phyloP scores from a whole-genome alignment of 1,140 invertebrate genomes.

The Pollicipes pollicipes region DNA sequence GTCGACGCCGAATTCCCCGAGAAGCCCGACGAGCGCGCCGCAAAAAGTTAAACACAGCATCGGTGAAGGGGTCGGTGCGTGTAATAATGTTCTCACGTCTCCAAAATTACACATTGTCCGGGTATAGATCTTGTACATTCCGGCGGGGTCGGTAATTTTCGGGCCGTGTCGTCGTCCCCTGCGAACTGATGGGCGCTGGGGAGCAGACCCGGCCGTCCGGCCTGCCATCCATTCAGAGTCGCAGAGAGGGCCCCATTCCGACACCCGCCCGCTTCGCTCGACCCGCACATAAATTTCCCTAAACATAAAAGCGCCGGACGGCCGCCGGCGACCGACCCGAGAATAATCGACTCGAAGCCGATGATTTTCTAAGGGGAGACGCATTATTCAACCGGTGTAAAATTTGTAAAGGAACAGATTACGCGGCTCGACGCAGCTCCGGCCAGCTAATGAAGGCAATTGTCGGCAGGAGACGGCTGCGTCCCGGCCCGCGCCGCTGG shows the following conservation, averaged over 20 bases:
- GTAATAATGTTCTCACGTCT: slow-evolving; percentile 2
- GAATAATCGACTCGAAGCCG: background rate
- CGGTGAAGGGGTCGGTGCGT: background rate
- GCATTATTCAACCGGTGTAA: background rate
- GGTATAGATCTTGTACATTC: background rate
- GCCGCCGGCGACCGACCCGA: background rate
- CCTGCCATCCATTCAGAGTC: background rate
- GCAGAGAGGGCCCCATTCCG: background rate
- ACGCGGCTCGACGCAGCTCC: background rate
- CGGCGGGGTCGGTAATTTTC: background rate
- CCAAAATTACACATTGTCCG: background rate
- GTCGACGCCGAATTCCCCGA: no score
- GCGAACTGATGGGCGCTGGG: background rate
- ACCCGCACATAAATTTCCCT: background rate
- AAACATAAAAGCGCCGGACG: background rate
- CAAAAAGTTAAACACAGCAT: background rate
- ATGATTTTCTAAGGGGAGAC: background rate
- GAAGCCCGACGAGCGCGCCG: no score
- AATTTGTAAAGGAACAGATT: slow-evolving; percentile 1
- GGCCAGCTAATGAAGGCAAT: background rate
- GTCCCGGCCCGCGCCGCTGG: no score
- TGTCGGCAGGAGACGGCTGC: background rate
- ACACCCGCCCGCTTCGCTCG: no score
- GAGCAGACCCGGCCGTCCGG: no score
- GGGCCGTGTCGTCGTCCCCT: no score